Percentiles rank a stretch among this genome's conserved stretches.
These are phyloP conservation scores for Hippocampus comes DNA, from an alignment of 2,113 vertebrate species.

Conservation along the genomic window DNA sequence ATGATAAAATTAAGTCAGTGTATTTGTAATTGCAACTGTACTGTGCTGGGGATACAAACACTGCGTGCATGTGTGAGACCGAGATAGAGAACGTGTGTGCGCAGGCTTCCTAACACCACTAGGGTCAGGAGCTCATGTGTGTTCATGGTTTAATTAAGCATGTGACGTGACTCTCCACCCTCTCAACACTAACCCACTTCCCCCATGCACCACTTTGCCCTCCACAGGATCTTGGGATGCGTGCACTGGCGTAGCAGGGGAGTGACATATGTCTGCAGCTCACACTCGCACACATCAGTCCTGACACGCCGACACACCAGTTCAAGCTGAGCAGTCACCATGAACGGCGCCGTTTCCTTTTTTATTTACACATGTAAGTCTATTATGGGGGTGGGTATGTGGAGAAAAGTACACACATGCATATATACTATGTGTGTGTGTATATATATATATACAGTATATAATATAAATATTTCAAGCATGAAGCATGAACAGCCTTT, in stretches of 20 bases:
- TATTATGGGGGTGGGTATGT: no score
- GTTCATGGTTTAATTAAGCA: constrained; percentile 64
- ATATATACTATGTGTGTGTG: no score
- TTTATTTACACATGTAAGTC: background rate
- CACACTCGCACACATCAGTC: constrained; percentile 18
- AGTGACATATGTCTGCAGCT: constrained; percentile 47
- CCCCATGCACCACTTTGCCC: background rate
- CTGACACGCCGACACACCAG: constrained; percentile 49
- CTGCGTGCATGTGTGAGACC: constrained; percentile 3
- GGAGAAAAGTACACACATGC: no score
- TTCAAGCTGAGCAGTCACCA: constrained; percentile 61
- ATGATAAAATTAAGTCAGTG: background rate
- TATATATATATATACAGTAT: no score
- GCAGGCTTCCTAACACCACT: constrained; percentile 51
- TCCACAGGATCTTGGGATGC: constrained; percentile 45
- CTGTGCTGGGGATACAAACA: background rate
- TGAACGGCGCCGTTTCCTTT: background rate
- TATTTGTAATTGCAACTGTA: background rate
- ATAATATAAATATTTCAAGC: no score
- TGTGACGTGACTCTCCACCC: constrained; percentile 46
- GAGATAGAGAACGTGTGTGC: constrained; percentile 8
- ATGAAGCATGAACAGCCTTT: no score
- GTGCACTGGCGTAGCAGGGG: constrained; percentile 47
- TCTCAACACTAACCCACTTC: background rate
- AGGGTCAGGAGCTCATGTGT: constrained; percentile 60